Evolutionary conservation across 2,797 vertebrate genomes (phyloP), one percentile per base, ranked within the genome.

Genomic region (Characodon lateralis): DNA sequence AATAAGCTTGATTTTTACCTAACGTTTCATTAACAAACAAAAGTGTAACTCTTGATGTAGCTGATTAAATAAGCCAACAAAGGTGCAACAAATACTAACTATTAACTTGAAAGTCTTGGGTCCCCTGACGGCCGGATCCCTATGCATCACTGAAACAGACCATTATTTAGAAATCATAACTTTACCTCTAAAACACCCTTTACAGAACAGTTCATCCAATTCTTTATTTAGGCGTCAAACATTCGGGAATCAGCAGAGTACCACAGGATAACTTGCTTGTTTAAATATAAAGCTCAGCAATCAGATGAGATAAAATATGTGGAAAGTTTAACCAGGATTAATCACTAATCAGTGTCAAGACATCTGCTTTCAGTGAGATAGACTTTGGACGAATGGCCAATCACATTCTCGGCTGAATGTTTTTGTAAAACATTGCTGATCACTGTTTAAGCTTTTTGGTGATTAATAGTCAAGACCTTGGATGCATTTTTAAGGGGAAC

Each of bases 331-430:
- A n/a, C 18, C 22, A 75, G 71, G 35, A 76, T 72, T 53, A 84
- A 55, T 73, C 78, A 69, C 85, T 75, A 83, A 90, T 86, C 83
- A 89, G 83, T 92, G 89, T 83, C 72, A 82, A 89, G 77, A 86
- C 86, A 87, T 90, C 73, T 87, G 77, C 84, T 87, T 92, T 89
- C 92, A 93, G 90, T 93, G 91, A 92, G 89, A 93, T 35, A 84
- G 79, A 79, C 80, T 86, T 59, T 81, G 85, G 72, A 83, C 74
- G 61, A 71, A 79, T 78, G 24, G 79, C 74, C 76, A 74, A 77
- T 78, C 71, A 74, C 81, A 78, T 75, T 78, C 24, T 83, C 66
- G 66, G 56, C 78, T 69, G 80, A 73, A 68, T 81, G 78, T 80
- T 35, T 10, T 46, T 16, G 28, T 82, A 80, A 83, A 81, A 85